Percentiles rank a stretch among this genome's conserved stretches.
These are phyloP conservation scores for Zophobas morio DNA, from an alignment of 1,140 invertebrate genomes.

Conservation along the genomic window DNA sequence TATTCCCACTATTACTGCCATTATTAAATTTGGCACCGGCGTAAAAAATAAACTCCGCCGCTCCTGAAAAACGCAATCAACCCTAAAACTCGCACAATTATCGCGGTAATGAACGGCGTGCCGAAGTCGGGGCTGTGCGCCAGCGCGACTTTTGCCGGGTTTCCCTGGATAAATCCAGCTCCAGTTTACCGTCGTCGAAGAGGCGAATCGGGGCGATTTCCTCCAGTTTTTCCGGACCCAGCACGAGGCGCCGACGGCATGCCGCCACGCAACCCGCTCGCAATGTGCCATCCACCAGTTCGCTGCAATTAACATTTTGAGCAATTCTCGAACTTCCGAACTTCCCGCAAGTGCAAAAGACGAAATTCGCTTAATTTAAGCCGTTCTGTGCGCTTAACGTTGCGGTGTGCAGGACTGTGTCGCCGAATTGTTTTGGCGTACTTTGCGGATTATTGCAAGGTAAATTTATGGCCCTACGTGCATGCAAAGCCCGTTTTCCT, in stretches of 20 bases:
- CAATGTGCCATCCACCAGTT: not conserved
- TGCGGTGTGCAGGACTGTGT: conserved; percentile 16
- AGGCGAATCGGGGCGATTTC: conserved; percentile 50
- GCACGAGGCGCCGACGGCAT: conserved; percentile 45
- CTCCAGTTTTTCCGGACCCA: conserved; percentile 46
- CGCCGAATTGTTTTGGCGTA: conserved; percentile 20
- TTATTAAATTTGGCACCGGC: too few species aligned
- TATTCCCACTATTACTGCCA: too few species aligned
- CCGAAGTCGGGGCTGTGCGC: conserved; percentile 52
- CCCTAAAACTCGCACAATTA: conserved; percentile 54
- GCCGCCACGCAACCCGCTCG: not conserved
- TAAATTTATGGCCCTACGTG: conserved; percentile 33
- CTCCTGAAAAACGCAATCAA: conserved; percentile 50
- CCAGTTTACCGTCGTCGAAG: conserved; percentile 57
- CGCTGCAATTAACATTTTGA: conserved; percentile 7
- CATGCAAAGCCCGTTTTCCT: conserved; percentile 21
- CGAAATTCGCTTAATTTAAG: conserved; percentile 11
- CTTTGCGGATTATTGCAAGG: conserved; percentile 44
- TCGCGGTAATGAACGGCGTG: conserved; percentile 55
- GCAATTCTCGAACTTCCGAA: not conserved
- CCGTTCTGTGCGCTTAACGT: conserved; percentile 14
- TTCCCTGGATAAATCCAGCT: conserved; percentile 59
- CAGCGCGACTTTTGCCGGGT: conserved; percentile 55
- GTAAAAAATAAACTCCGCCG: too few species aligned
- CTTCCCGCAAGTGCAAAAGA: conserved; percentile 23